These are phyloP conservation scores for Malurus splendens DNA, from an alignment of 2,797 vertebrate genomes.

Conservation along the genomic window DNA sequence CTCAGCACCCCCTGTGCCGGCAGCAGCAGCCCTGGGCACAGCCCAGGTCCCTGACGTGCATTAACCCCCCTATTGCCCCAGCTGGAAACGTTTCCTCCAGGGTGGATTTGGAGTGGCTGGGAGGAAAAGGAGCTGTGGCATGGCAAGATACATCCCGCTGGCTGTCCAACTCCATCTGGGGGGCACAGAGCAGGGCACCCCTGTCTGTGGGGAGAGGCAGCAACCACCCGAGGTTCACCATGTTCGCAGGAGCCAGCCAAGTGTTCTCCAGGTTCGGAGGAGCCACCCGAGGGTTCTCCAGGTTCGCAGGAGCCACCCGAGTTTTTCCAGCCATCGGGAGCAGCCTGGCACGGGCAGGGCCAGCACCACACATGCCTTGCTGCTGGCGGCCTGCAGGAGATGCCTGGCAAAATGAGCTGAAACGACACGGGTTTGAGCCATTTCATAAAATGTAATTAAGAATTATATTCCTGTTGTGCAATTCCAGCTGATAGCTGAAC, in stretches of 20 bases:
- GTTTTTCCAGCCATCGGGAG: not conserved
- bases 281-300: too few relatives aligned
- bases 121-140: too few relatives aligned
- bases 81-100: too few relatives aligned
- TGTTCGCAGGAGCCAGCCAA: not conserved
- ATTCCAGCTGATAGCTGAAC: not conserved
- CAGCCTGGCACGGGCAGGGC: not conserved
- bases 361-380: not conserved
- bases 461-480: not conserved
- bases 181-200: not conserved
- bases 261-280: not conserved
- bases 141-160: fast-evolving
- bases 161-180: fast-evolving
- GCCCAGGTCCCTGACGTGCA: too few relatives aligned
- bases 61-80: too few relatives aligned
- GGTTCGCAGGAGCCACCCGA: too few relatives aligned
- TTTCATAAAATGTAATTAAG: constrained; percentile 14
- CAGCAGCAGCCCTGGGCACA: too few relatives aligned
- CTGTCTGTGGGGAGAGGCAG: not conserved
- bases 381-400: not conserved
- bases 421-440: not conserved
- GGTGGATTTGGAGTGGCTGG: too few relatives aligned
- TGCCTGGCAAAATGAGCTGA: not conserved
- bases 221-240: not conserved
- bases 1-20: too few relatives aligned